These are phyloP conservation scores for Podotricha telesiphe DNA, from an alignment of 2,888 invertebrate genomes.

Conservation along the genomic window DNA sequence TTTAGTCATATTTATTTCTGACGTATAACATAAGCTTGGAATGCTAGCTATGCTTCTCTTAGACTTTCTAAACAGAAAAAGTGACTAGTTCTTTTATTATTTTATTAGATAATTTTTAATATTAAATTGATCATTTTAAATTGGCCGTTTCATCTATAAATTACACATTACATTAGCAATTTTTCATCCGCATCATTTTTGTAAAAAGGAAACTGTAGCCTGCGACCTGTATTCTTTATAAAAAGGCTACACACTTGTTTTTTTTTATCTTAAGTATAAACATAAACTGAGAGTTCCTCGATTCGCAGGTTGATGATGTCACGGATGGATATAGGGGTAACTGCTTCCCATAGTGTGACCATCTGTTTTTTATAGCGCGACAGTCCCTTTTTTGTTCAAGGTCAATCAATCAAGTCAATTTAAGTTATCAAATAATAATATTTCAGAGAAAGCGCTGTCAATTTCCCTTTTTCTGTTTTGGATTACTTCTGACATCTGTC, in stretches of 20 bases:
- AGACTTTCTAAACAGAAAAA: not conserved
- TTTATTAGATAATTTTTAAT: not conserved
- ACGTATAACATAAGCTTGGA: not conserved
- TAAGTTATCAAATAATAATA: constrained; percentile 16
- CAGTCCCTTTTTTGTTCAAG: constrained; percentile 20
- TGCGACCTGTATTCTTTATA: no score
- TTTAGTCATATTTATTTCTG: constrained; percentile 13
- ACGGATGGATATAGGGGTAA: constrained; percentile 40
- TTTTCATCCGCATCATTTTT: no score
- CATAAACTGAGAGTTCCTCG: constrained; percentile 19
- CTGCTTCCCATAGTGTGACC: constrained; percentile 36
- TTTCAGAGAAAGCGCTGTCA: not conserved
- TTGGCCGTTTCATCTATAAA: no score
- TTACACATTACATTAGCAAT: no score
- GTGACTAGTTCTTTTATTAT: not conserved
- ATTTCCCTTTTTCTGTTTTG: not conserved
- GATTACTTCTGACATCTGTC: not conserved
- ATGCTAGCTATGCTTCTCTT: not conserved
- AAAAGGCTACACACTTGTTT: not conserved
- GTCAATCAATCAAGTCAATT: constrained; percentile 41
- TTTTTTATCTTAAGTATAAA: not conserved
- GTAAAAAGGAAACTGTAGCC: not conserved
- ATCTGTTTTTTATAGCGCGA: constrained; percentile 1
- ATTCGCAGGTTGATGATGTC: constrained; percentile 37
- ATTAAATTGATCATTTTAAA: no score